phyloP scores from a whole-genome alignment of 2,113 vertebrate species.

The Crotophaga sulcirostris region DNA sequence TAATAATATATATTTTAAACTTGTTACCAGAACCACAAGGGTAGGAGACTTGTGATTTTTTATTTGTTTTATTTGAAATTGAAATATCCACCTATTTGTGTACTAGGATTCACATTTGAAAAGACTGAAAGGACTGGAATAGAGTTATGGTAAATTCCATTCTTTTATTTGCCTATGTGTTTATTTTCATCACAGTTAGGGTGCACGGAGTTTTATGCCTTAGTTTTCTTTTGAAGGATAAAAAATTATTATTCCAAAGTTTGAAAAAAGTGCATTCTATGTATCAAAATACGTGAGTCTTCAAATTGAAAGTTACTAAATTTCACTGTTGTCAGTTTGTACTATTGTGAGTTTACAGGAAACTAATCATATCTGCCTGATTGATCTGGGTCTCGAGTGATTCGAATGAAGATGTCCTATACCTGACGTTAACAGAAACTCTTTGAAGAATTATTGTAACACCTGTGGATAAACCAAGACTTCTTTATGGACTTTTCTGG shows the following conservation, averaged over 20 bases:
- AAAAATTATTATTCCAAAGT: background rate
- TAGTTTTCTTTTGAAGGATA: background rate
- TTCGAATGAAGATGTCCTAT: background rate
- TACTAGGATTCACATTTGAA: background rate
- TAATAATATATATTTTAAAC: background rate
- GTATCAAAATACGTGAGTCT: background rate
- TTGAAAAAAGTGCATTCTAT: background rate
- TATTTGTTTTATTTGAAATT: background rate
- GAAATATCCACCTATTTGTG: background rate
- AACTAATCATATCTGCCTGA: background rate
- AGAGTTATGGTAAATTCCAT: background rate
- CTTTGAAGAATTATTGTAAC: background rate
- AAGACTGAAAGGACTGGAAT: background rate
- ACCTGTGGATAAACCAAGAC: background rate
- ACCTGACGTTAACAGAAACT: background rate
- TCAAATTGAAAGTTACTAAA: background rate
- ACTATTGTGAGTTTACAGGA: background rate
- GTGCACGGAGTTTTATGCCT: background rate
- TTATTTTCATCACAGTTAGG: background rate
- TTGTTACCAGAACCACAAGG: background rate
- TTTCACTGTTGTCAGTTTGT: background rate
- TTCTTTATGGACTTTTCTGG: background rate
- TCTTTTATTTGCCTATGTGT: background rate
- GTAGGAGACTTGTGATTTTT: background rate
- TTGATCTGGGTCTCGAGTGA: background rate